These are phyloP conservation scores for Lucilia sericata DNA, from an alignment of 1,140 invertebrate genomes.

Conservation along the genomic window DNA sequence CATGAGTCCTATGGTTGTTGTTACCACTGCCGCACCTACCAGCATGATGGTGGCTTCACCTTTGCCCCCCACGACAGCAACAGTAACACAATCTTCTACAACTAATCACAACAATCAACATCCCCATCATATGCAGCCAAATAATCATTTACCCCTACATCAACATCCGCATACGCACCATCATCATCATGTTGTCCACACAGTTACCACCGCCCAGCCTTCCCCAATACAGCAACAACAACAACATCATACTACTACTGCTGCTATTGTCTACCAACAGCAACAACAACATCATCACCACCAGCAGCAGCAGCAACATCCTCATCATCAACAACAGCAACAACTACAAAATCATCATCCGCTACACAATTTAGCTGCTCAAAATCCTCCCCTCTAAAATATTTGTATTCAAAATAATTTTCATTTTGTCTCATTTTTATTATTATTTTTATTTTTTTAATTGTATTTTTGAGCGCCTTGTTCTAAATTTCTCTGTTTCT, in stretches of 20 bases:
- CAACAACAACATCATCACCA: neutral
- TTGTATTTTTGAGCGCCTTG: neutral
- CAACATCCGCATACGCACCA: conserved; percentile 12
- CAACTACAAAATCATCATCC: conserved; percentile 21
- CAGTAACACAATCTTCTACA: conserved; percentile 38
- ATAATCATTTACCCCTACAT: conserved; percentile 46
- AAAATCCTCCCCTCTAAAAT: conserved; percentile 32
- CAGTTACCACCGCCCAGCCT: neutral
- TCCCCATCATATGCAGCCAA: conserved; percentile 45
- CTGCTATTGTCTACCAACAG: neutral
- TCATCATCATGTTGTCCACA: neutral
- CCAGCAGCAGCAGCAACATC: conserved; percentile 18
- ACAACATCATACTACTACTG: neutral
- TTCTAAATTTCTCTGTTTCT: neutral
- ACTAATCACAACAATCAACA: conserved; percentile 46
- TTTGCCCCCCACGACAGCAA: conserved; percentile 13
- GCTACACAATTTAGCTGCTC: conserved; percentile 27
- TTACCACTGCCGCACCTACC: neutral
- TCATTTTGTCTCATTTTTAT: neutral
- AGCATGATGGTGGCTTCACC: conserved; percentile 31
- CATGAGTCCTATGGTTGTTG: conserved; percentile 34
- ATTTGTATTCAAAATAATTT: neutral
- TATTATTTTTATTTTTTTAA: neutral
- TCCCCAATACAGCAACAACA: neutral
- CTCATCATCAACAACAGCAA: conserved; percentile 32